Evolutionary conservation across 2,113 vertebrate species (phyloP), one percentile per base, ranked within the genome.

Genomic region (Solenodon paradoxus): DNA sequence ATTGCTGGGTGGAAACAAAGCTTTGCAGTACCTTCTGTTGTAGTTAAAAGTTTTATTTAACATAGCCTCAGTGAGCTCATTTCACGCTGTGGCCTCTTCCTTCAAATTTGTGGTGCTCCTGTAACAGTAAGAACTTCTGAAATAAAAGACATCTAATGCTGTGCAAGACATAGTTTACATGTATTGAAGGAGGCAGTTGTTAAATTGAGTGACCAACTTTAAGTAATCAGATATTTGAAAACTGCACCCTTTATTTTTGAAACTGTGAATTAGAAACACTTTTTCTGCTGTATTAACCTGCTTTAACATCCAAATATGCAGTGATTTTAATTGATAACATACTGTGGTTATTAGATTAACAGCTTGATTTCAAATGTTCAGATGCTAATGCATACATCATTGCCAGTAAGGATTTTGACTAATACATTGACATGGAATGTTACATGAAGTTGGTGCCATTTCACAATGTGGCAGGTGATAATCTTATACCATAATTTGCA

Each of bases 91-190:
- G 98, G 98, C 97, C 97, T 96, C 96, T 97, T 97, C 97, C 95
- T 97, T 97, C 96, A 90, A 95, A 98, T 92, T 96, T 96, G 97
- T 97, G 97, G 97, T 98, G 97, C 97, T 98, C 96, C 97, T 98
- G 95, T 98, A 98, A 98, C 90, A 95, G 93, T 95, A 95, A 96
- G 92, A 97, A 64, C 95, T 97, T 98, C 93, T 98, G 96, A 98
- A 98, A 98, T 98, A 97, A 98, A 98, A 97, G 97, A 97, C 92
- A 97, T 97, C 97, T 92, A 45, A 88, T 97, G 98, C 97, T 57
- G 20, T 98, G 97, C 96, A 96, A 97, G n/a, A 95, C 74, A 96
- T 96, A 98, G 95, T 98, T 98, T 97, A 98, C 98, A 98, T 98
- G 97, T 98, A 83, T 95, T 97, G 92, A 97, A 96, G 96, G 97